A percentile compares a stretch with the other conserved stretches of the same genome.
phyloP scores from a whole-genome alignment of 2,797 vertebrate species.

The Adelosebastes latens region DNA sequence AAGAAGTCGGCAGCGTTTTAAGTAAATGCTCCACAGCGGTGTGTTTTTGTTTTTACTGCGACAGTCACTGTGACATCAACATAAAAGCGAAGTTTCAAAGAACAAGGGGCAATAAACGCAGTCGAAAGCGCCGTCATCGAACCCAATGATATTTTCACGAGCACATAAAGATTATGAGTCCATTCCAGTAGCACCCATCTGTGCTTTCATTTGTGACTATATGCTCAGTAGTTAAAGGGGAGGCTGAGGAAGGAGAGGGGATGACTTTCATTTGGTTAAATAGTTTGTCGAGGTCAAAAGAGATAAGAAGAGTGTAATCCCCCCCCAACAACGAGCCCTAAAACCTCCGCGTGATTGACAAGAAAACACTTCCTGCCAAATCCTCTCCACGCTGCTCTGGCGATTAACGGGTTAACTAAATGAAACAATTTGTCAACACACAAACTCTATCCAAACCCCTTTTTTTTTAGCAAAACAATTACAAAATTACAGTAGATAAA shows the following conservation, averaged over 20 bases:
- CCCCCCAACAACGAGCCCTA: neutral
- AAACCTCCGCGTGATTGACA: slow-evolving; percentile 31
- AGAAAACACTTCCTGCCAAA: slow-evolving; percentile 43
- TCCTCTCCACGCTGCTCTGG: slow-evolving; percentile 61
- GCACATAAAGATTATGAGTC: slow-evolving; percentile 83
- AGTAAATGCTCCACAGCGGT: neutral
- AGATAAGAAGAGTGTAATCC: slow-evolving; percentile 28
- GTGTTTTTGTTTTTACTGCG: slow-evolving; percentile 39
- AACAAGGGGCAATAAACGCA: slow-evolving; percentile 78
- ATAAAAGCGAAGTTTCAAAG: slow-evolving; percentile 81
- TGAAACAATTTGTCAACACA: slow-evolving; percentile 97
- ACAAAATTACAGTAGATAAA: slow-evolving; percentile 98
- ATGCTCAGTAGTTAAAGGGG: slow-evolving; percentile 68
- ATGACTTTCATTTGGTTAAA: slow-evolving; percentile 77
- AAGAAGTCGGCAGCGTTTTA: neutral
- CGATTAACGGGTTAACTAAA: slow-evolving; percentile 92
- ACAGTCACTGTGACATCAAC: slow-evolving; percentile 58
- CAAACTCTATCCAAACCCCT: slow-evolving; percentile 87
- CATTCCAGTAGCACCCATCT: slow-evolving; percentile 70
- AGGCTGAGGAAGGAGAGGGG: slow-evolving; percentile 51
- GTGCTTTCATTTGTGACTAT: slow-evolving; percentile 70
- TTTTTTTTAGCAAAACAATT: slow-evolving; percentile 91
- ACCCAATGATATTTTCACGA: slow-evolving; percentile 86
- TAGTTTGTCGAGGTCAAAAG: slow-evolving; percentile 76
- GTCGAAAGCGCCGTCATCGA: slow-evolving; percentile 80